Conservation (phyloP, 1,140 invertebrate genomes). For the Andrena cerasifolii region DNA sequence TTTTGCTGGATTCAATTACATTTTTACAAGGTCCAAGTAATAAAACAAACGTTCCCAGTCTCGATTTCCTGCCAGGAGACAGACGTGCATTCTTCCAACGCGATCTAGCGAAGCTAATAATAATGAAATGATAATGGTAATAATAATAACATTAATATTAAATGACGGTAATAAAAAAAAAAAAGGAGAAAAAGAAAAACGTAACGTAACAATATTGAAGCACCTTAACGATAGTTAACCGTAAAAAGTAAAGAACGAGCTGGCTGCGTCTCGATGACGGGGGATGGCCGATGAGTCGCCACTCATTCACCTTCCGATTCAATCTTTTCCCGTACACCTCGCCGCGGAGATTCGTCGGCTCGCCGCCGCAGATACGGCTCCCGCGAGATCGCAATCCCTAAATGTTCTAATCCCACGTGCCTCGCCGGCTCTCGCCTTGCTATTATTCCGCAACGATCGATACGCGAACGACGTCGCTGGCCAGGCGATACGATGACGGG, state of each 20-base stretch:
- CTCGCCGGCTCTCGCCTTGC: not conserved
- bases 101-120: conserved; percentile 48
- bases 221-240: conserved; percentile 75
- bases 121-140: conserved; percentile 65
- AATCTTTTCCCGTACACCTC: not conserved
- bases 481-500: conserved; percentile 17
- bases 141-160: conserved; percentile 70
- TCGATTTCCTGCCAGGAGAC: conserved; percentile 45
- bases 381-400: not conserved
- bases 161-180: conserved; percentile 58
- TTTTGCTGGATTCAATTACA: not conserved
- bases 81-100: conserved; percentile 48
- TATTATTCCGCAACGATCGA: conserved; percentile 16
- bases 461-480: conserved; percentile 16
- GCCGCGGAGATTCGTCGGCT: not conserved
- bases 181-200: conserved; percentile 32
- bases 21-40: not conserved
- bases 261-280: conserved; percentile 25
- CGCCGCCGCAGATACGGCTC: not conserved
- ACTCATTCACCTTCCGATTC: not conserved
- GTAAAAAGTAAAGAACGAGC: conserved; percentile 53
- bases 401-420: not conserved
- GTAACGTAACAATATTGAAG: conserved; percentile 76
- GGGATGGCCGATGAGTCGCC: conserved; percentile 3
- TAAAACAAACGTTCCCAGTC: too few species aligned